Evolutionary conservation across 2,888 invertebrate species (phyloP).

Genomic region (Branchinecta sandiegonensis): DNA sequence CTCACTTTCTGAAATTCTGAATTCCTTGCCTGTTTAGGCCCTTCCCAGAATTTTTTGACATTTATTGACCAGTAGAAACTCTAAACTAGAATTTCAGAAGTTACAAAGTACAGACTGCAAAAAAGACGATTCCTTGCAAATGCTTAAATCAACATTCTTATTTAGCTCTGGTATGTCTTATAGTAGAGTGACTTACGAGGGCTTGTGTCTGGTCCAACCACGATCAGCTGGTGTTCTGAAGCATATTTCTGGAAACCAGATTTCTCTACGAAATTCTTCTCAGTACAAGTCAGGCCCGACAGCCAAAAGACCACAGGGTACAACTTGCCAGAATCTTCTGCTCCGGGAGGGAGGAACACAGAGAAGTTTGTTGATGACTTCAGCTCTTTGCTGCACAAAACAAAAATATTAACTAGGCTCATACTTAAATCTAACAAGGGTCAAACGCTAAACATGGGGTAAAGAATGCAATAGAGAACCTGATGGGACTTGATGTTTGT

Average conservation of each 20-base stretch:
- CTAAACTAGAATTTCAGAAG: no score
- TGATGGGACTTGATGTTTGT: no score
- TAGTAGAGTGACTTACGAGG: conserved; percentile 42
- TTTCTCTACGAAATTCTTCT: conserved; percentile 89
- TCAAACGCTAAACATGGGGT: no score
- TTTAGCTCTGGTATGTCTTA: background rate
- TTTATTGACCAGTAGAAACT: no score
- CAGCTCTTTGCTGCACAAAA: conserved; percentile 45
- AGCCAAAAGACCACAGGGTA: conserved; percentile 78
- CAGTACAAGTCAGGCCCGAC: conserved; percentile 74
- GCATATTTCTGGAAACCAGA: conserved; percentile 88
- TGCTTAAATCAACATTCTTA: background rate
- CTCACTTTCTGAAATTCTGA: no score
- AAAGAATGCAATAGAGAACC: no score
- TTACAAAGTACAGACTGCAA: no score
- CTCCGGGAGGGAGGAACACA: conserved; percentile 69
- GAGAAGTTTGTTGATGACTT: conserved; percentile 88
- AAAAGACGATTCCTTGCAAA: no score
- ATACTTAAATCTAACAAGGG: no score
- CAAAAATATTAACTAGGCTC: background rate
- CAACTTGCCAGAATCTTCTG: conserved; percentile 39
- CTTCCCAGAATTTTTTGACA: no score
- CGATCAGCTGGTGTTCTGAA: conserved; percentile 62
- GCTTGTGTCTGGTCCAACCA: conserved; percentile 92
- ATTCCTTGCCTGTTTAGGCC: no score